phyloP scores from a whole-genome alignment of 2,888 invertebrate species.

The Matsumyia berberina region DNA sequence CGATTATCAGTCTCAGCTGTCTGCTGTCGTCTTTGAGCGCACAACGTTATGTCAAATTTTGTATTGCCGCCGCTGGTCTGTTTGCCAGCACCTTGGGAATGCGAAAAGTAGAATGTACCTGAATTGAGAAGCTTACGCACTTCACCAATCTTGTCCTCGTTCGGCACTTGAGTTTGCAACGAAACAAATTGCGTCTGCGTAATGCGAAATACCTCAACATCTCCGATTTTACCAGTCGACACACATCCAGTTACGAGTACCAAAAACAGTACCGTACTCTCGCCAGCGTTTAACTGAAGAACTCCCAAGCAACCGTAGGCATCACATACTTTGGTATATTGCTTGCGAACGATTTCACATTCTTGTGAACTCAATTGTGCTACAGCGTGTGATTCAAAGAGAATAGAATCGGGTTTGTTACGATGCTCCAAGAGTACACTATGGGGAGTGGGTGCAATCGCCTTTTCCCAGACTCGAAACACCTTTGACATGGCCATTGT shows the following conservation, averaged over 20 bases:
- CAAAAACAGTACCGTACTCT: slow-evolving; percentile 93
- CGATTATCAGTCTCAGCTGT: slow-evolving; percentile 94
- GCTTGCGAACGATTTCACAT: slow-evolving; percentile 94
- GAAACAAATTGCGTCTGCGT: slow-evolving; percentile 96
- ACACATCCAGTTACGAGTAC: slow-evolving; percentile 98
- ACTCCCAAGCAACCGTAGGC: slow-evolving; percentile 98
- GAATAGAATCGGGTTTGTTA: slow-evolving; percentile 92
- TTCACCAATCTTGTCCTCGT: slow-evolving; percentile 87
- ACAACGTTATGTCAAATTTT: slow-evolving; percentile 95
- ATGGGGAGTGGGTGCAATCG: slow-evolving; percentile 93
- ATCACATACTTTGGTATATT: slow-evolving; percentile 95
- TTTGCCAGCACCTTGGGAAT: slow-evolving; percentile 77
- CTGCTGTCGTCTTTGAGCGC: slow-evolving; percentile 94
- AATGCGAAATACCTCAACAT: slow-evolving; percentile 97
- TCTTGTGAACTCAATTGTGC: slow-evolving; percentile 89
- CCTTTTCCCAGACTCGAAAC: slow-evolving; percentile 95
- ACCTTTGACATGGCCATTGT: slow-evolving; percentile 97
- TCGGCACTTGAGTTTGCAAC: slow-evolving; percentile 89
- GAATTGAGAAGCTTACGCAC: slow-evolving; percentile 96
- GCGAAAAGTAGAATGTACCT: slow-evolving; percentile 99
- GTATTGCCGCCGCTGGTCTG: slow-evolving; percentile 80
- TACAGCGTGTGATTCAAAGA: slow-evolving; percentile 97
- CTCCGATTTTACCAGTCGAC: slow-evolving; percentile 97
- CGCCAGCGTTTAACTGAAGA: slow-evolving; percentile 93
- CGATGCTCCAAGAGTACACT: slow-evolving; percentile 95